phyloP scores from a whole-genome alignment of 2,888 invertebrate species.

The Drosophila rellima region DNA sequence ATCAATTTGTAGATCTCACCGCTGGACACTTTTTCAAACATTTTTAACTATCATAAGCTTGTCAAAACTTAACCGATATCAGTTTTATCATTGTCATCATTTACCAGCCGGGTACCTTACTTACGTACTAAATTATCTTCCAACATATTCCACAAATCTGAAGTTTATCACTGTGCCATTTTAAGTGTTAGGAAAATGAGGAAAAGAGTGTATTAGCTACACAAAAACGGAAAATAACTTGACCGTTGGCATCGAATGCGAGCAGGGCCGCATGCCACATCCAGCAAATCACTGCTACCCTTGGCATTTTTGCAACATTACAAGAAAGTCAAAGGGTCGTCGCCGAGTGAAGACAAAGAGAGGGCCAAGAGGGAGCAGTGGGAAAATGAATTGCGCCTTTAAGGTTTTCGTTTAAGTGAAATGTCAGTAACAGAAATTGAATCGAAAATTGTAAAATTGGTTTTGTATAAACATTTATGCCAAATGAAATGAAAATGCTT shows the following conservation, averaged over 20 bases:
- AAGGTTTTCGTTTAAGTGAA: conserved; percentile 86
- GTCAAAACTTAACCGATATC: too few relatives aligned
- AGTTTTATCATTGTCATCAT: too few relatives aligned
- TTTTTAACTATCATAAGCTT: too few relatives aligned
- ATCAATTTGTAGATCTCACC: too few relatives aligned
- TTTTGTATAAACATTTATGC: conserved; percentile 81
- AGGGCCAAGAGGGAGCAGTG: neutral
- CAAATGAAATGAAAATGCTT: conserved; percentile 79
- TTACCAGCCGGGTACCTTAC: neutral
- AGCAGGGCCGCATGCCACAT: conserved; percentile 30
- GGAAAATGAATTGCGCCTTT: conserved; percentile 78
- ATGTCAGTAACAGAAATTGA: conserved; percentile 86
- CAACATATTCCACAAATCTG: conserved; percentile 51
- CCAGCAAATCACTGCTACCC: conserved; percentile 9
- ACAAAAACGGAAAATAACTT: conserved; percentile 44
- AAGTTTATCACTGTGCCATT: conserved; percentile 66
- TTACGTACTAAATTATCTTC: neutral
- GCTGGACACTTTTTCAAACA: too few relatives aligned
- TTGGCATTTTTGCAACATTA: conserved; percentile 30
- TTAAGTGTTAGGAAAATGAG: conserved; percentile 52
- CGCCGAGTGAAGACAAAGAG: neutral
- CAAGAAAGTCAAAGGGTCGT: conserved; percentile 55
- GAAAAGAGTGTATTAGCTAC: conserved; percentile 22
- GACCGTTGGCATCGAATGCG: conserved; percentile 25
- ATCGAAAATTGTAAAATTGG: conserved; percentile 83